Base-by-base conservation (phyloP, 2,113 vertebrate genomes). In the Barnardius zonarius region DNA sequence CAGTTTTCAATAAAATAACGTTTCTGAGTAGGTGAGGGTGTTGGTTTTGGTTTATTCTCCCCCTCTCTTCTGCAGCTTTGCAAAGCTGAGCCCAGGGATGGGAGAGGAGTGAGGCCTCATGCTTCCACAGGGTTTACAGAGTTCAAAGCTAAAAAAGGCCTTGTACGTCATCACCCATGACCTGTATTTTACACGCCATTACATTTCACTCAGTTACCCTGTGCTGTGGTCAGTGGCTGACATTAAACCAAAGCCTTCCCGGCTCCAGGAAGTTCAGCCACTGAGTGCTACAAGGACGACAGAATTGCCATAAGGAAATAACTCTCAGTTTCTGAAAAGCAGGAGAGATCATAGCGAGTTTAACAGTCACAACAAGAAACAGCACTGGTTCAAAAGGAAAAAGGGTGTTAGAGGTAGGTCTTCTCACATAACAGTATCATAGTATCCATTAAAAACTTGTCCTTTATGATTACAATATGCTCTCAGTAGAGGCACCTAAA, bases 281-380 rank as follows among this genome's bases (percentile, higher is more conserved):
- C 48, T 7, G 9, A 15, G 22, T 0, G 1, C n/a, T 51, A 30
- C 30, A n/a, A 41, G 5, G 44, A 46, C 41, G 28, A 78, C 51
- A 27, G 43, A 48, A 41, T 5, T 41, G 35, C 52, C 49, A 8
- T 62, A 68, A 89, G 69, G 62, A 92, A 91, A 59, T 78, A 89
- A 78, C 33, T 59, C 35, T 15, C 51, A 4, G 31, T 59, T 91
- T 54, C 59, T 81, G 54, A 66, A 70, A 54, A 81, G 33, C 6
- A 6, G 13, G 25, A 67, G 54, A 63, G 11, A 59, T 16, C 12
- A 8, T 1, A n/a, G 37, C 0, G 0, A 35, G 16, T 86, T 78
- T 10, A 48, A 22, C 52, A 57, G 27, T 28, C 57, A 52, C 39
- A 44, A 22, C 2, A 13, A 73, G 67, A 73, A 79, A 28, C 11